Percentiles rank a stretch among this genome's conserved stretches.
These are phyloP conservation scores for Xylocopa sonorina DNA, from an alignment of 1,140 invertebrate genomes.

Conservation along the genomic window DNA sequence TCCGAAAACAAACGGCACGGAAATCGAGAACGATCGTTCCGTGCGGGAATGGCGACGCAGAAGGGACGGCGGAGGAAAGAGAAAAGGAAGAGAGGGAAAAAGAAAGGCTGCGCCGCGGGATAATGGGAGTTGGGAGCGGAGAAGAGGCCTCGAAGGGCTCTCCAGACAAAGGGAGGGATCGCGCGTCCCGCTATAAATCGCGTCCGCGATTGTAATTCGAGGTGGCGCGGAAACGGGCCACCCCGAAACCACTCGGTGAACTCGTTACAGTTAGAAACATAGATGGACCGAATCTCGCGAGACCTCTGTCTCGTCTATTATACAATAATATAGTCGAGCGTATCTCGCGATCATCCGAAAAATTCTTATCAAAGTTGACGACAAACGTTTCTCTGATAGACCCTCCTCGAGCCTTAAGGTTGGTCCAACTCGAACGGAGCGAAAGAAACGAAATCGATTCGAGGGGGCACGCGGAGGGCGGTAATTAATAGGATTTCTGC, in stretches of 20 bases:
- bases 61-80: background rate
- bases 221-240: background rate
- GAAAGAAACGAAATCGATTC: slow-evolving; percentile 30
- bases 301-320: no score
- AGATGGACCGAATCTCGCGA: no score
- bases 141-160: background rate
- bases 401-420: no score
- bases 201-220: background rate
- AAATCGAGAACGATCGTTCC: slow-evolving; percentile 4
- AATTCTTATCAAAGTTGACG: no score
- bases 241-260: background rate
- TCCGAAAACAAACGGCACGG: slow-evolving; percentile 50
- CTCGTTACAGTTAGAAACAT: background rate
- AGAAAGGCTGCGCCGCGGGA: background rate
- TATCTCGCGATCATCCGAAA: no score
- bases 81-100: background rate
- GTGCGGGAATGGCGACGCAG: no score
- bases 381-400: no score
- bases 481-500: slow-evolving; percentile 36
- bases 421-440: no score
- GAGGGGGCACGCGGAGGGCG: background rate
- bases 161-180: background rate
- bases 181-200: background rate
- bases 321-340: no score
- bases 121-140: background rate